phyloP scores from a whole-genome alignment of 1,140 invertebrate genomes.

The Drosophila sechellia region DNA sequence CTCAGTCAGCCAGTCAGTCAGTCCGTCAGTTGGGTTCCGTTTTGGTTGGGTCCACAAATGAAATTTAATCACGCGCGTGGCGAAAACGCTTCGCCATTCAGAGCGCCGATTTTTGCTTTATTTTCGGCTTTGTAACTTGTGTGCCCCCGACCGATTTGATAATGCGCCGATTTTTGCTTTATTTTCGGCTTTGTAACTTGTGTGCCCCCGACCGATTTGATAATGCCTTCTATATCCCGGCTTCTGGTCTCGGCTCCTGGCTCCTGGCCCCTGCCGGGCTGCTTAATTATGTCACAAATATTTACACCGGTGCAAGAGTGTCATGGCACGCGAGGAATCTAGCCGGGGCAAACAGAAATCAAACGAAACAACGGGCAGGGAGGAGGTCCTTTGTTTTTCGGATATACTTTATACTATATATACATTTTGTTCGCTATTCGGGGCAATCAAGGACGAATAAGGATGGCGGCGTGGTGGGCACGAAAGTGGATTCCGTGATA shows the following conservation, averaged over 20 bases:
- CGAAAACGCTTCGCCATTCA: conserved; percentile 46
- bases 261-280: conserved; percentile 23
- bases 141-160: conserved; percentile 62
- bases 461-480: conserved; percentile 39
- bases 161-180: conserved; percentile 72
- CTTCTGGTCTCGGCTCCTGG: not conserved
- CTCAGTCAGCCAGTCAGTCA: conserved; percentile 30
- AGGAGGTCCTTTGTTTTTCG: conserved; percentile 7
- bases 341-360: conserved; percentile 67
- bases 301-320: conserved; percentile 73
- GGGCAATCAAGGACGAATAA: conserved; percentile 76
- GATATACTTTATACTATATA: conserved; percentile 2
- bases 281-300: conserved; percentile 83
- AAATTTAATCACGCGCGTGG: conserved; percentile 78
- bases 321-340: conserved; percentile 74
- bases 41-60: conserved; percentile 71
- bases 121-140: conserved; percentile 69
- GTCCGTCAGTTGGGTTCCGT: conserved; percentile 37
- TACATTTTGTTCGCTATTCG: conserved; percentile 19
- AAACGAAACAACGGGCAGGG: conserved; percentile 36
- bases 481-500: conserved; percentile 72
- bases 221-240: conserved; percentile 37
- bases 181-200: conserved; percentile 70
- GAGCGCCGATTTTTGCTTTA: conserved; percentile 69
- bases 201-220: conserved; percentile 61